phyloP scores from a whole-genome alignment of 1,140 invertebrate species.

The Drosophila pandora region DNA sequence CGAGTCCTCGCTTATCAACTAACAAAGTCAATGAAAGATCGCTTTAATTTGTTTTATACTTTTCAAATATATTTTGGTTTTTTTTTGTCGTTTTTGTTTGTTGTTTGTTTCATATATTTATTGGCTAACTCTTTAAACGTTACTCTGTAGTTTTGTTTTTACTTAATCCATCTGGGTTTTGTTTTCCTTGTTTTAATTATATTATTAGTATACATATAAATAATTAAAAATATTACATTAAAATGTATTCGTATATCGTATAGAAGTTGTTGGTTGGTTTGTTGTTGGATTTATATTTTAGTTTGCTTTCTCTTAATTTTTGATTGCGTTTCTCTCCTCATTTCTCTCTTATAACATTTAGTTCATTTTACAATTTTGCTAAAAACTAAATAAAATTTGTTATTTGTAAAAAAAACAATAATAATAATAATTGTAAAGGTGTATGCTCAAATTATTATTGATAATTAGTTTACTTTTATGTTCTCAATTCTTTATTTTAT shows the following conservation, averaged over 20 bases:
- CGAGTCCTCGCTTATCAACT: conserved; percentile 27
- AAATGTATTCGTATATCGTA: conserved; percentile 84
- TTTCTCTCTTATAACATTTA: conserved; percentile 56
- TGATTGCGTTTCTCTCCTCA: conserved; percentile 71
- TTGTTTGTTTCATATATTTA: conserved; percentile 82
- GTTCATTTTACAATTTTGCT: conserved; percentile 83
- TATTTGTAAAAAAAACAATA: conserved; percentile 73
- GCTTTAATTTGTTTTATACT: conserved; percentile 59
- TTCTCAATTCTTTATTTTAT: conserved; percentile 10
- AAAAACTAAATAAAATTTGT: conserved; percentile 82
- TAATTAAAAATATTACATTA: conserved; percentile 84
- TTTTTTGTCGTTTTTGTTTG: conserved; percentile 48
- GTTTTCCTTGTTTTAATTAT: conserved; percentile 73
- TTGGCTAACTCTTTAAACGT: conserved; percentile 83
- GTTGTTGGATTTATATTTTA: conserved; percentile 60
- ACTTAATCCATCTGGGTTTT: conserved; percentile 58
- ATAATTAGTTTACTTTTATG: conserved; percentile 41
- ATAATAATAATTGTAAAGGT: conserved; percentile 60
- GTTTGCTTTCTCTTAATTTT: conserved; percentile 59
- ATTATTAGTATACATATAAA: conserved; percentile 84
- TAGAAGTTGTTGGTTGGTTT: conserved; percentile 77
- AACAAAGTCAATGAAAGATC: conserved; percentile 61
- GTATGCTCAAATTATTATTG: conserved; percentile 60
- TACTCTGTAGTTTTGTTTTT: conserved; percentile 78
- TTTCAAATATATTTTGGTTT: conserved; percentile 82